Conservation (phyloP, 2,113 vertebrate species). For the Chloroceryle aenea region DNA sequence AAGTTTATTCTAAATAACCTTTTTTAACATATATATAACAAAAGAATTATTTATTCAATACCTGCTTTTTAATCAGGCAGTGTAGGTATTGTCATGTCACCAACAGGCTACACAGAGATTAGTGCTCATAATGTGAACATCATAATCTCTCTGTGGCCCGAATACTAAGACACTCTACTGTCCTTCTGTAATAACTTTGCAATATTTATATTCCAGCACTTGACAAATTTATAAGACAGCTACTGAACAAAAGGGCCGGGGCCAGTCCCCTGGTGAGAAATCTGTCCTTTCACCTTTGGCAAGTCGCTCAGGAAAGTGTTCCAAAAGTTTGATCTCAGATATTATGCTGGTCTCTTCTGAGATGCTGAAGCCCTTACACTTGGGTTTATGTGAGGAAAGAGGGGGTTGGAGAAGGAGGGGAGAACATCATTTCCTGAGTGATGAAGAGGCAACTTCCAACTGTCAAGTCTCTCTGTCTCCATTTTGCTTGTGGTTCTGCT, state of each 20-base stretch:
- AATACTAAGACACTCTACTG: not conserved
- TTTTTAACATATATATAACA: not conserved
- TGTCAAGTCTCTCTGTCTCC: not conserved
- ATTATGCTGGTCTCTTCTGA: not conserved
- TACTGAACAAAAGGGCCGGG: not conserved
- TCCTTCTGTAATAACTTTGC: not conserved
- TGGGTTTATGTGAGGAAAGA: not conserved
- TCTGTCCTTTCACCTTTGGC: not conserved
- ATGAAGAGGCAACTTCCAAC: not conserved
- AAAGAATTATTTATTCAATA: not conserved
- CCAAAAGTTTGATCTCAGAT: not conserved
- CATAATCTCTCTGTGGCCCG: slow-evolving; percentile 15
- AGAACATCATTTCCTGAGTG: not conserved
- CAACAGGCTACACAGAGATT: not conserved
- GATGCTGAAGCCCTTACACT: not conserved
- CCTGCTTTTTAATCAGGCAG: not conserved
- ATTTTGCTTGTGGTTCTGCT: not conserved
- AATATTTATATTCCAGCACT: not conserved
- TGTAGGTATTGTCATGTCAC: not conserved
- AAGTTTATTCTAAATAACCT: not conserved
- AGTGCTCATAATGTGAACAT: not conserved
- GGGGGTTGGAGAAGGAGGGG: not conserved
- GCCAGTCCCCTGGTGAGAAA: not conserved
- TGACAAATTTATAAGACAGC: not conserved
- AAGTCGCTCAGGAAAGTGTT: not conserved